Conservation (phyloP, 2,888 invertebrate genomes). For the Hedya salicella region DNA sequence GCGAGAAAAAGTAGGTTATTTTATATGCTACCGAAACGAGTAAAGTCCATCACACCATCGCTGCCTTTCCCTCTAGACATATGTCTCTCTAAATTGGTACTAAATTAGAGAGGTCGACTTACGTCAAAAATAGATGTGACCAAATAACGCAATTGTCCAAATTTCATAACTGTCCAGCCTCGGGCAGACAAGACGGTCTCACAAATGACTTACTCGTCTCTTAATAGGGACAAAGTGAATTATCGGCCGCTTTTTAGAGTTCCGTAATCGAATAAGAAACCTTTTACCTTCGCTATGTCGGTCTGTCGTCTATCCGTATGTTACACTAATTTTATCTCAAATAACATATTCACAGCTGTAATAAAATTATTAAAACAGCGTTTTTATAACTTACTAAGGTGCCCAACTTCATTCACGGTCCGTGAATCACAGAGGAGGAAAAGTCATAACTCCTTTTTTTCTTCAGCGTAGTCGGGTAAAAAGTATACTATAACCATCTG, state of each 20-base stretch:
- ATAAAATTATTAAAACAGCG: too few relatives aligned
- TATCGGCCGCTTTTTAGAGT: constrained; percentile 58
- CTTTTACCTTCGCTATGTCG: too few relatives aligned
- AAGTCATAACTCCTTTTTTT: too few relatives aligned
- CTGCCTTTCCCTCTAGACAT: constrained; percentile 22
- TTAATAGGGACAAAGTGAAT: constrained; percentile 71
- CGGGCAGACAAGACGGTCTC: constrained; percentile 72
- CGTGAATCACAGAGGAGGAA: too few relatives aligned
- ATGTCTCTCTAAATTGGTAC: constrained; percentile 41
- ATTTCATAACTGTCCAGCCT: constrained; percentile 73
- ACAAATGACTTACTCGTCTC: constrained; percentile 71
- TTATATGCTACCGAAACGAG: neutral
- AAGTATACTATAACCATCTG: too few relatives aligned
- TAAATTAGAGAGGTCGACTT: constrained; percentile 64
- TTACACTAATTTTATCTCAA: too few relatives aligned
- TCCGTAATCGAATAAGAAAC: too few relatives aligned
- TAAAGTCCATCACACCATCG: constrained; percentile 4
- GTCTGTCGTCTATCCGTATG: too few relatives aligned
- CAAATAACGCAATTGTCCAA: constrained; percentile 60
- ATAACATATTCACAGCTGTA: too few relatives aligned
- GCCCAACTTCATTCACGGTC: too few relatives aligned
- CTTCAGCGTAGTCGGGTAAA: too few relatives aligned
- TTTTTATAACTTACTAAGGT: too few relatives aligned
- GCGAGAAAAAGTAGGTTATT: neutral
- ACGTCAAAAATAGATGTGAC: constrained; percentile 66